These are phyloP conservation scores for Acanthiza pusilla DNA, from an alignment of 2,797 vertebrate genomes.

Conservation along the genomic window DNA sequence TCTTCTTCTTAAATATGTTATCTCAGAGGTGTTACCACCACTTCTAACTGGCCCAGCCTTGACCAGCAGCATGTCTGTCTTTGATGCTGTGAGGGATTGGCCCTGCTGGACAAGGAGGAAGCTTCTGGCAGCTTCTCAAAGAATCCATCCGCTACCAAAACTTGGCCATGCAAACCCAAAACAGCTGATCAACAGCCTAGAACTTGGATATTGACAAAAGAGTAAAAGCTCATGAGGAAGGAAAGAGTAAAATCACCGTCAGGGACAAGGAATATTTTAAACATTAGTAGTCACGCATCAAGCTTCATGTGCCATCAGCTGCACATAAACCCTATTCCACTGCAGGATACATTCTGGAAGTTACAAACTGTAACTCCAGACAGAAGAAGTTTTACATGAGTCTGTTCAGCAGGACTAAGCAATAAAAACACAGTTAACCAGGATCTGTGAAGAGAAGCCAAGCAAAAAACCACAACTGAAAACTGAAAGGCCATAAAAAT, in stretches of 20 bases:
- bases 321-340: background rate
- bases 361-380: background rate
- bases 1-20: background rate
- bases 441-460: slow-evolving; percentile 45
- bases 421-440: slow-evolving; percentile 38
- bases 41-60: background rate
- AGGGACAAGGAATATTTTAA: background rate
- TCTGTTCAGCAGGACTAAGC: slow-evolving; percentile 3
- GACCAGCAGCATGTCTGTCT: fast-evolving
- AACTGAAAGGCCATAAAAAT: slow-evolving; percentile 51
- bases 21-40: fast-evolving
- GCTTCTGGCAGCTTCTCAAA: background rate
- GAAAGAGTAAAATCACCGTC: background rate
- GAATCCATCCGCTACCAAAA: background rate
- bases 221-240: background rate
- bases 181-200: background rate
- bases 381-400: background rate
- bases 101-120: background rate
- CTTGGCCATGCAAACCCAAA: background rate
- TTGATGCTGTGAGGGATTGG: background rate
- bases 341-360: background rate
- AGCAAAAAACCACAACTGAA: slow-evolving; percentile 57
- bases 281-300: background rate
- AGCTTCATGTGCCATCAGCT: background rate
- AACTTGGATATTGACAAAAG: background rate